Percentiles rank a stretch among this genome's conserved stretches.
Conservation (phyloP, 2,113 vertebrate species). For the Morone chrysops region DNA sequence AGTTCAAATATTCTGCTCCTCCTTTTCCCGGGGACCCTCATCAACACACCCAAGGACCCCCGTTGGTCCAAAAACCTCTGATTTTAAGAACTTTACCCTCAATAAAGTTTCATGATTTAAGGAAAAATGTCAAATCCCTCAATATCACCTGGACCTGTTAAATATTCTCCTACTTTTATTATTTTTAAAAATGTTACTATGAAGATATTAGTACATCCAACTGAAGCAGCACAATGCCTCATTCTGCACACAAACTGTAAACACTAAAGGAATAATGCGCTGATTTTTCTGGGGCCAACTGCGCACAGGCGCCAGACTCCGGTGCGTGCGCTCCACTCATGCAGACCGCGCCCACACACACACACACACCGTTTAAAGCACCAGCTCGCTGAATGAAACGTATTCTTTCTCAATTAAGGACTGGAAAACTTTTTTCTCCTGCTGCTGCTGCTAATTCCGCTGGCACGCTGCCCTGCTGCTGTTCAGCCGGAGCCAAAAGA, state of each 20-base stretch:
- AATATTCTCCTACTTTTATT: no score
- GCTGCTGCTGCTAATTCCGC: slow-evolving; percentile 60
- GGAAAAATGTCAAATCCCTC: background rate
- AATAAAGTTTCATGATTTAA: no score
- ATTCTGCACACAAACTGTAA: background rate
- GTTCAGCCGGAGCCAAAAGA: slow-evolving; percentile 59
- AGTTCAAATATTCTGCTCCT: no score
- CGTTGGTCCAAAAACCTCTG: no score
- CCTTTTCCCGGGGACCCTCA: no score
- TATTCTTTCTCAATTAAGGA: slow-evolving; percentile 76
- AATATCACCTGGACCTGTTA: background rate
- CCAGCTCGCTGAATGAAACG: slow-evolving; percentile 70
- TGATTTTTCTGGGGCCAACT: slow-evolving; percentile 56
- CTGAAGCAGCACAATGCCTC: no score
- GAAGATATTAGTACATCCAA: background rate
- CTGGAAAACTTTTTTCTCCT: slow-evolving; percentile 55
- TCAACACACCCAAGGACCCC: no score
- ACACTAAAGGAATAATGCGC: slow-evolving; percentile 26
- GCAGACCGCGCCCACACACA: slow-evolving; percentile 50
- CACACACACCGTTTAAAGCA: slow-evolving; percentile 63
- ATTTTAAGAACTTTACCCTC: no score
- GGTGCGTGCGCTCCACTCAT: slow-evolving; percentile 58
- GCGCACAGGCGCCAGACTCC: slow-evolving; percentile 74
- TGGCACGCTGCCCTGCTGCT: slow-evolving; percentile 49
- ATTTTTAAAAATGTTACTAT: background rate